phyloP scores from a whole-genome alignment of 2,797 vertebrate genomes.

The Podarcis lilfordi region DNA sequence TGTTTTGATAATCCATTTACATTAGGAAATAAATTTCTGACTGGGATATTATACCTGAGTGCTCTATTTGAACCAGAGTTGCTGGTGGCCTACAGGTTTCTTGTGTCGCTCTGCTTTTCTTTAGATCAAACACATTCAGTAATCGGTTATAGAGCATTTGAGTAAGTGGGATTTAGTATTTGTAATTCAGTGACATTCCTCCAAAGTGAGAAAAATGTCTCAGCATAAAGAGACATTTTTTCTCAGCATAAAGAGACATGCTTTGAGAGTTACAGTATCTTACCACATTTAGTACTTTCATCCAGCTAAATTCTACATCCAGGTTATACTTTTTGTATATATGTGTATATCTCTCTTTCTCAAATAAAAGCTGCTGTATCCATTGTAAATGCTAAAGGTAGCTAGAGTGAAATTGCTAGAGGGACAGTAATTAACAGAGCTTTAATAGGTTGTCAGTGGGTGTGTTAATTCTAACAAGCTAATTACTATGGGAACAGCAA shows the following conservation, averaged over 20 bases:
- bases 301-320: neutral
- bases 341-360: neutral
- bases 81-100: neutral
- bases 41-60: neutral
- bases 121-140: neutral
- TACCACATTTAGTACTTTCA: neutral
- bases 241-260: neutral
- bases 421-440: conserved; percentile 11
- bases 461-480: neutral
- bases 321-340: neutral
- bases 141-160: neutral
- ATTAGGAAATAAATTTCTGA: neutral
- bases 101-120: neutral
- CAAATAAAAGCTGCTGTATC: neutral
- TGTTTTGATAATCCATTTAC: neutral
- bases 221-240: neutral
- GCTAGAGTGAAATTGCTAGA: conserved; percentile 11
- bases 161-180: conserved; percentile 1
- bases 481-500: conserved; percentile 20
- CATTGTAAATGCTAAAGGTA: neutral
- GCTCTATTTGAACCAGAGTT: neutral
- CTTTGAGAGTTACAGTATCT: neutral
- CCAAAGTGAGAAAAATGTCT: neutral
- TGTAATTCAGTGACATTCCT: neutral
- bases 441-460: neutral